phyloP scores from a whole-genome alignment of 2,888 invertebrate species.

The Agelastica alni region DNA sequence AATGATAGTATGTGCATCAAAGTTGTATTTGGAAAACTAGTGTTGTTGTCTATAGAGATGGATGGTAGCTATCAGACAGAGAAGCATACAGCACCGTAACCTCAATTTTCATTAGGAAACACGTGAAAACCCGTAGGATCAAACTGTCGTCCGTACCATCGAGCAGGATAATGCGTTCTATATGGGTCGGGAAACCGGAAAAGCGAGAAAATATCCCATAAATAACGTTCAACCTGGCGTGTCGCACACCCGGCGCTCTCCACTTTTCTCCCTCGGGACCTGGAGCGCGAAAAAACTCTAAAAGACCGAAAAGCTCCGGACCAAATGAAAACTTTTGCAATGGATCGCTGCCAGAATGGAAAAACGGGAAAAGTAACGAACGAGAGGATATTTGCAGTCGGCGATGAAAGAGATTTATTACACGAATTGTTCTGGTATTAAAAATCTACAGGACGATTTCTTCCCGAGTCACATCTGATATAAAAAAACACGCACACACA shows the following conservation, averaged over 20 bases:
- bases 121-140: slow-evolving; percentile 17
- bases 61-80: too few relatives aligned
- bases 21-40: too few relatives aligned
- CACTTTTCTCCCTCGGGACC: slow-evolving; percentile 36
- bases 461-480: neutral
- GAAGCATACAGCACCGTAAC: slow-evolving; percentile 17
- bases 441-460: slow-evolving; percentile 11
- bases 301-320: slow-evolving; percentile 35
- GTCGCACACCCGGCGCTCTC: slow-evolving; percentile 41
- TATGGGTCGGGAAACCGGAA: slow-evolving; percentile 42
- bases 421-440: slow-evolving; percentile 19
- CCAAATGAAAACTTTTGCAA: slow-evolving; percentile 37
- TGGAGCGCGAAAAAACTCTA: slow-evolving; percentile 41
- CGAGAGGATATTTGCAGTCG: slow-evolving; percentile 22
- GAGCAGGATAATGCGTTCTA: slow-evolving; percentile 49
- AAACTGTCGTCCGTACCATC: slow-evolving; percentile 43
- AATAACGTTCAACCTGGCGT: slow-evolving; percentile 57
- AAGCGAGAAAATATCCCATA: slow-evolving; percentile 55
- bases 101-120: slow-evolving; percentile 23
- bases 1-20: too few relatives aligned
- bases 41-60: too few relatives aligned
- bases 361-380: slow-evolving; percentile 23
- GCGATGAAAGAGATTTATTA: slow-evolving; percentile 19
- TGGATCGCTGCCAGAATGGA: slow-evolving; percentile 29
- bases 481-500: too few relatives aligned